These are phyloP conservation scores for Sylvia atricapilla DNA, from an alignment of 2,113 vertebrate genomes.

Conservation along the genomic window DNA sequence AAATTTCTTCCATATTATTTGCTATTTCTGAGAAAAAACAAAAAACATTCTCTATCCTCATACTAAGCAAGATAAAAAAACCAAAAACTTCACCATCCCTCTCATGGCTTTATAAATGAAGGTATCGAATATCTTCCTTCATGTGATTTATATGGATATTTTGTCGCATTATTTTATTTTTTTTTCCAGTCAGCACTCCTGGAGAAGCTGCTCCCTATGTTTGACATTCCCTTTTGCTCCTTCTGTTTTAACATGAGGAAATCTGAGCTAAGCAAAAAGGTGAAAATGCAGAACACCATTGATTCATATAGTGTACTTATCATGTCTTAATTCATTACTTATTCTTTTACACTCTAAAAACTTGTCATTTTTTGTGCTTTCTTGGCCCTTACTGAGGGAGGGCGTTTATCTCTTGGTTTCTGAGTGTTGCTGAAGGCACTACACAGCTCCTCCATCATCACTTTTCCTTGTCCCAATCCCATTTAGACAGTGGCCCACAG, in stretches of 20 bases:
- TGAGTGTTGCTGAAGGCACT: not conserved
- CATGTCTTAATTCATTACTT: fast-evolving
- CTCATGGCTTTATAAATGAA: not conserved
- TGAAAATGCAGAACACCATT: not conserved
- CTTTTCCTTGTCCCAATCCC: not conserved
- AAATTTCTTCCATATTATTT: not conserved
- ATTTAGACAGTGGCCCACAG: not conserved
- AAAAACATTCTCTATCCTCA: not conserved
- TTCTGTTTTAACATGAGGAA: not conserved
- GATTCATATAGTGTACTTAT: not conserved
- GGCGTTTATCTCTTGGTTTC: not conserved
- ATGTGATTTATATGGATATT: not conserved
- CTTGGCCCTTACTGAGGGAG: not conserved
- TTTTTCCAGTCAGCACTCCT: not conserved
- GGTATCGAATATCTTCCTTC: not conserved
- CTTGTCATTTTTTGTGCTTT: not conserved
- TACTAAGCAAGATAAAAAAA: not conserved
- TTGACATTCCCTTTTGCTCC: not conserved
- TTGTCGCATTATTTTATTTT: not conserved
- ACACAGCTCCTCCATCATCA: not conserved
- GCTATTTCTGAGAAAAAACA: not conserved
- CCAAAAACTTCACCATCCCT: not conserved
- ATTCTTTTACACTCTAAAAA: not conserved
- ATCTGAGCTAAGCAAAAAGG: fast-evolving
- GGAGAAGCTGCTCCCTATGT: not conserved